phyloP scores from a whole-genome alignment of 2,113 vertebrate species.

The Orthochromis indermauri region DNA sequence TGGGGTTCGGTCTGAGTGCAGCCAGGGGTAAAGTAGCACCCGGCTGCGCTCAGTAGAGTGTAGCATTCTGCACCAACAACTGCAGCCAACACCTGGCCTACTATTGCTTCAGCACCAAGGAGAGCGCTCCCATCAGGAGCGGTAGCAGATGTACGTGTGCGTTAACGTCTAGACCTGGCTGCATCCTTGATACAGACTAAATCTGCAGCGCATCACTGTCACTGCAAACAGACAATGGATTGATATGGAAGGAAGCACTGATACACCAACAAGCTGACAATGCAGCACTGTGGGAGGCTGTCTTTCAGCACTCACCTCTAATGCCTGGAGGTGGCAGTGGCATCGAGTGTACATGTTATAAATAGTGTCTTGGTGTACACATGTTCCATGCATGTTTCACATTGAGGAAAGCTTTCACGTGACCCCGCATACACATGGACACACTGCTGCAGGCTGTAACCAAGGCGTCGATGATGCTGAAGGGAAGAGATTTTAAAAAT shows the following conservation, averaged over 20 bases:
- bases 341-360: not conserved
- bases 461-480: not conserved
- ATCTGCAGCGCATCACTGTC: not conserved
- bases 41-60: not conserved
- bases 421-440: not conserved
- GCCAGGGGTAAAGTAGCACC: not conserved
- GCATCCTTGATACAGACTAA: not conserved
- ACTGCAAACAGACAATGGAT: not conserved
- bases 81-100: conserved; percentile 19
- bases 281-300: conserved; percentile 3
- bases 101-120: conserved; percentile 58
- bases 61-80: conserved; percentile 9
- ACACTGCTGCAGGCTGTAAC: not conserved
- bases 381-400: not conserved
- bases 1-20: not conserved
- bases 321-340: conserved; percentile 21
- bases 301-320: conserved; percentile 2
- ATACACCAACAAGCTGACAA: conserved; percentile 9
- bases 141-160: not conserved
- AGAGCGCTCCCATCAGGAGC: conserved; percentile 27
- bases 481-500: not conserved
- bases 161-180: not conserved
- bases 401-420: not conserved
- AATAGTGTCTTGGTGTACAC: not conserved
- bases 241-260: conserved; percentile 7